Evolutionary conservation across 2,888 invertebrate species (phyloP), one percentile per base, ranked within the genome.

Genomic region (Ceriagrion tenellum): DNA sequence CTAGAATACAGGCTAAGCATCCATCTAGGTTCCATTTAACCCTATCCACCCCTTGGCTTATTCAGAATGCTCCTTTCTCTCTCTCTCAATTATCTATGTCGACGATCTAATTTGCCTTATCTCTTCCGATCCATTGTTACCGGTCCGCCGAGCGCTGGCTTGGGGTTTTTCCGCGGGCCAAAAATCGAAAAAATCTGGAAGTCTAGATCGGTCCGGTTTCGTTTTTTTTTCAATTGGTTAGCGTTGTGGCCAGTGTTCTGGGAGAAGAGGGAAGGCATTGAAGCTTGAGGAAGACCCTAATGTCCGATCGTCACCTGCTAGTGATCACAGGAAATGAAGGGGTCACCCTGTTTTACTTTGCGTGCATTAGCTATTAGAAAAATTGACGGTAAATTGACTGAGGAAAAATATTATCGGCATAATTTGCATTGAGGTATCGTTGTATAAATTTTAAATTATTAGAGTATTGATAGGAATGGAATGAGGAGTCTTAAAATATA

Each of bases 61-160:
- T 81, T 81, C 35, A 35, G 16, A 35, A 35, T 12, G 40, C 40
- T n/a, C 56, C 91, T 35, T 90, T 30, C 47, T 20, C 20, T 35
- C 56, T 63, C 40, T 63, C 69, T 47, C 63, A 35, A n/a, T 93
- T 93, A 69, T 93, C 69, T 47, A 26, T 55, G n/a, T 47, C 47
- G 63, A 47, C 81, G 3, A 93, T 93, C 93, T 93, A 93, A 81
- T 59, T 13, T 40, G 26, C 93, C 69, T 93, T 93, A 93, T 93
- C 74, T 63, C 63, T n/a, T 13, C 35, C 81, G 35, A 69, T 69
- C 93, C 69, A 93, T 93, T 93, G 93, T 93, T 47, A 93, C 69
- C 47, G 26, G 55, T 47, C n/a, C 16, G 13, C 26, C 30, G 30
- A 35, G 81, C 35, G 35, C 81, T 35, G 16, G 35, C 35, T 12